These are phyloP conservation scores for Manduca sexta DNA, from an alignment of 1,140 invertebrate species.

Conservation along the genomic window DNA sequence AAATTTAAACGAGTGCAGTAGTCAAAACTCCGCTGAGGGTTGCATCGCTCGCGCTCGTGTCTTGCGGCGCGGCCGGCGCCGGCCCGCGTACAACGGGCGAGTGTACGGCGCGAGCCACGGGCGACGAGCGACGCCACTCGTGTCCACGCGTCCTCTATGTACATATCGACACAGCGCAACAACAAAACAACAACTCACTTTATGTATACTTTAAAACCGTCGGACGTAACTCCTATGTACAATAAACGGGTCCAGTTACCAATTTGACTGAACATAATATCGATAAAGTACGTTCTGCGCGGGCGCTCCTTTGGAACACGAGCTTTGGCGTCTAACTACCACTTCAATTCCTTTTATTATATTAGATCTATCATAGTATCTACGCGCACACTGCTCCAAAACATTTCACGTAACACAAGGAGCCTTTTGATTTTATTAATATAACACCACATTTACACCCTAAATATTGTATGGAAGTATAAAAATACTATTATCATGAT, in stretches of 20 bases:
- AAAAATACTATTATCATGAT: too few species aligned
- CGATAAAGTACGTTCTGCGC: constrained; percentile 41
- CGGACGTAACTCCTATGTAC: constrained; percentile 60
- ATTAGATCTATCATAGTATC: too few species aligned
- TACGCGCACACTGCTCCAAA: too few species aligned
- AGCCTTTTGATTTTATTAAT: too few species aligned
- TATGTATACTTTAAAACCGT: constrained; percentile 59
- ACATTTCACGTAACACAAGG: too few species aligned
- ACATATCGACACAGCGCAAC: constrained; percentile 68
- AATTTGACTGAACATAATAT: constrained; percentile 46
- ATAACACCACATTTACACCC: too few species aligned
- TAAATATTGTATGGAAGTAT: too few species aligned
- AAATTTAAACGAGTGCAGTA: constrained; percentile 61
- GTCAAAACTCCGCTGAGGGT: constrained; percentile 35
- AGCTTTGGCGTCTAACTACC: too few species aligned
- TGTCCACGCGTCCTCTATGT: constrained; percentile 61
- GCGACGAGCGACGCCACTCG: constrained; percentile 35
- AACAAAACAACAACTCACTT: constrained; percentile 67
- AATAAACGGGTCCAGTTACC: constrained; percentile 48
- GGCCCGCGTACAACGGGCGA: not conserved
- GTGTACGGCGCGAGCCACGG: not conserved
- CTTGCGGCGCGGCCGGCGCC: too few species aligned
- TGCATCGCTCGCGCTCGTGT: not conserved
- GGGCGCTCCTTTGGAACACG: constrained; percentile 31
- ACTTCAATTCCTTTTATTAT: constrained; percentile 35